Percentiles rank a stretch among this genome's conserved stretches.
These are phyloP conservation scores for Passer montanus DNA, from an alignment of 2,113 vertebrate genomes.

Conservation along the genomic window DNA sequence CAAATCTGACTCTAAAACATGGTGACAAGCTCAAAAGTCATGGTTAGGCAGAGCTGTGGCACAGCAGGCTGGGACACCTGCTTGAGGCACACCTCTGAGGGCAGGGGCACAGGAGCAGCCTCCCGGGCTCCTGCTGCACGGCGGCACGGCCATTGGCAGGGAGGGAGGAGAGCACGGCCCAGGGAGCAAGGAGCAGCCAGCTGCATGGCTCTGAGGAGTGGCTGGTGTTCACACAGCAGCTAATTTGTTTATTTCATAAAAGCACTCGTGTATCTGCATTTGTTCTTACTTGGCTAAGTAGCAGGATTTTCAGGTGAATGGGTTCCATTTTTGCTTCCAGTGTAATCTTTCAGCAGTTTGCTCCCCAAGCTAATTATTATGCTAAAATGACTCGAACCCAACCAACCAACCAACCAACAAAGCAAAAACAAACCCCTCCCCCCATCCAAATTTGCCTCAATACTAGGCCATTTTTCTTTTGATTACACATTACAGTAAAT, in stretches of 20 bases:
- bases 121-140: accelerated
- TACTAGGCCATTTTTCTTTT: not conserved
- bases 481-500: not conserved
- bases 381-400: not conserved
- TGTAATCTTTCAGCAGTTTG: not conserved
- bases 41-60: not conserved
- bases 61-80: not conserved
- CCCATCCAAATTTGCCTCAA: not conserved
- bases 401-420: not conserved
- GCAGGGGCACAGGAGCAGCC: not conserved
- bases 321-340: not conserved
- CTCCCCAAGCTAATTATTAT: not conserved
- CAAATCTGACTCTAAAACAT: not conserved
- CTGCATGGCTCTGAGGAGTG: accelerated
- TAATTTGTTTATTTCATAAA: not conserved
- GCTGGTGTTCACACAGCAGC: not conserved
- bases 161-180: not conserved
- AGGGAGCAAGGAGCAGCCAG: not conserved
- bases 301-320: not conserved
- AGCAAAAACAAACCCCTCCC: not conserved
- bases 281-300: accelerated
- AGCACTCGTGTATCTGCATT: accelerated
- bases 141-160: not conserved
- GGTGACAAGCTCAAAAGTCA: not conserved
- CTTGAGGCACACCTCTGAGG: not conserved